These are phyloP conservation scores for Frankliniella fusca DNA, from an alignment of 2,888 invertebrate genomes.

Conservation along the genomic window DNA sequence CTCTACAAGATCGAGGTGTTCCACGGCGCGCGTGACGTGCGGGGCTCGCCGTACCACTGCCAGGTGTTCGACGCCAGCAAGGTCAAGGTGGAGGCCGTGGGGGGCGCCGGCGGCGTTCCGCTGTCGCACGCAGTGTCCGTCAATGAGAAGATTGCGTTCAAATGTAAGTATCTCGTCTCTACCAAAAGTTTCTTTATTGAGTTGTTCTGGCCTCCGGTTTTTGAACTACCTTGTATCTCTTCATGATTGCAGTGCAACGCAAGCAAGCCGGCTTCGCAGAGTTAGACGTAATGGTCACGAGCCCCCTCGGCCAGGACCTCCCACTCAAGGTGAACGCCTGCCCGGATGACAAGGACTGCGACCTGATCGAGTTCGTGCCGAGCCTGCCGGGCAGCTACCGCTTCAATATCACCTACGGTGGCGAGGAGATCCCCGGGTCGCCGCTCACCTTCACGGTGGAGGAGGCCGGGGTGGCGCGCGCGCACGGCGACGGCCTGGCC, in stretches of 20 bases:
- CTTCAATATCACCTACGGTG: constrained; percentile 57
- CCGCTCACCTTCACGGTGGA: constrained; percentile 56
- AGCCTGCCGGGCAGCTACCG: constrained; percentile 74
- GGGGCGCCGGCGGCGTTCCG: constrained; percentile 52
- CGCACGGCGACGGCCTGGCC: constrained; percentile 57
- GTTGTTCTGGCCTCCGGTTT: no score
- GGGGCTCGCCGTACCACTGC: constrained; percentile 90
- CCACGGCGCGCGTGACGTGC: constrained; percentile 82
- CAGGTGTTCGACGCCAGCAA: constrained; percentile 85
- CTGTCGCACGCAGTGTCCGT: constrained; percentile 56
- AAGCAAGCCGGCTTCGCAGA: constrained; percentile 81
- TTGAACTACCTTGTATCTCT: no score
- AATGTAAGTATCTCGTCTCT: constrained; percentile 54
- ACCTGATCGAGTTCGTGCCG: constrained; percentile 79
- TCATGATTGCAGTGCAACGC: constrained; percentile 60
- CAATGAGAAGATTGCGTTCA: constrained; percentile 76
- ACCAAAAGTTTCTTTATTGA: no score
- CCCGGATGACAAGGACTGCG: constrained; percentile 58
- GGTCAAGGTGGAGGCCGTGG: constrained; percentile 66
- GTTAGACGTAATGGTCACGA: constrained; percentile 79
- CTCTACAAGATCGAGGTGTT: constrained; percentile 72
- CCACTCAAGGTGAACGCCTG: constrained; percentile 71
- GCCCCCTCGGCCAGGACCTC: constrained; percentile 77
- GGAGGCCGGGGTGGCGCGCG: constrained; percentile 57
- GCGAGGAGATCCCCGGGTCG: constrained; percentile 55